Evolutionary conservation across 2,888 invertebrate genomes (phyloP).

Genomic region (Protonemura montana): DNA sequence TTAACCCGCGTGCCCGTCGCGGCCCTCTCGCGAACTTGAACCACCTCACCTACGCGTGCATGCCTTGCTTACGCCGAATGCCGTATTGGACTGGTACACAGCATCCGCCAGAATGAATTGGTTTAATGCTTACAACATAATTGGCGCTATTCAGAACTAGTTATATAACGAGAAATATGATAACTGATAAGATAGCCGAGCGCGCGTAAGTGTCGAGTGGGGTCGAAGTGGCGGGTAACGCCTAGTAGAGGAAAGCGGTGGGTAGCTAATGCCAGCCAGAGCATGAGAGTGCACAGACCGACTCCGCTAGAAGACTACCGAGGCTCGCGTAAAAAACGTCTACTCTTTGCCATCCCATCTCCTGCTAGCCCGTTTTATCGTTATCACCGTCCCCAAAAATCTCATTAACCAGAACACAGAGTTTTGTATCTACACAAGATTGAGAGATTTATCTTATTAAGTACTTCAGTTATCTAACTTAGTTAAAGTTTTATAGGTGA

Average conservation of each 20-base stretch:
- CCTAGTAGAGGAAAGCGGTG: background rate
- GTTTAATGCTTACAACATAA: background rate
- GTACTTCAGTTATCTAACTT: slow-evolving; percentile 14
- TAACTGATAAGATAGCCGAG: slow-evolving; percentile 5
- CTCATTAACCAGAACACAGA: slow-evolving; percentile 26
- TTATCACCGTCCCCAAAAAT: slow-evolving; percentile 24
- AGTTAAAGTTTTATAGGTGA: slow-evolving; percentile 12
- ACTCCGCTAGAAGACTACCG: background rate
- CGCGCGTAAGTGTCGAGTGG: background rate
- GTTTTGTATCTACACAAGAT: slow-evolving; percentile 14
- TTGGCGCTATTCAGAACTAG: background rate
- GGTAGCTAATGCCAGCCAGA: too few relatives aligned
- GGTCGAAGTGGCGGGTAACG: background rate
- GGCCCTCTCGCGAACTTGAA: background rate
- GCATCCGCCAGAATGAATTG: background rate
- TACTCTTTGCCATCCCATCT: background rate
- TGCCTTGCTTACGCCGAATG: too few relatives aligned
- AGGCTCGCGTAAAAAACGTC: background rate
- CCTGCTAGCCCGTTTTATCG: slow-evolving; percentile 1
- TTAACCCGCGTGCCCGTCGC: background rate
- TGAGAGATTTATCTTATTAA: slow-evolving; percentile 28
- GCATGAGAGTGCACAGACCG: background rate
- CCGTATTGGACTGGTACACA: background rate
- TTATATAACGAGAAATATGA: background rate
- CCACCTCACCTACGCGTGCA: too few relatives aligned